Percentiles rank a stretch among this genome's conserved stretches.
These are phyloP conservation scores for Phyllotis vaccarum DNA, from an alignment of 2,797 vertebrate genomes.

Conservation along the genomic window DNA sequence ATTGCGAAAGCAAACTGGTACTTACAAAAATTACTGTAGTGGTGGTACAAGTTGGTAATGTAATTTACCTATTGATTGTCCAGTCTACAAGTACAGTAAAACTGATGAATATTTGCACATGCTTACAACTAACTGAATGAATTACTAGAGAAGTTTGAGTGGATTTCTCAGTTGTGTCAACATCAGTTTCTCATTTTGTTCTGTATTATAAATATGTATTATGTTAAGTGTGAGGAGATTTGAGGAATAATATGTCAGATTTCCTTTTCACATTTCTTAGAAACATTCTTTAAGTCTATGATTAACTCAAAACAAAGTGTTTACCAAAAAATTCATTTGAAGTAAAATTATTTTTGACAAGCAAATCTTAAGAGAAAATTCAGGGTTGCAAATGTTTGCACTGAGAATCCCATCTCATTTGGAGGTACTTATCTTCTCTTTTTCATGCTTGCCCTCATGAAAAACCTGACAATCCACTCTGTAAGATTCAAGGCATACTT, in stretches of 20 bases:
- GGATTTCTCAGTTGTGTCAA: neutral
- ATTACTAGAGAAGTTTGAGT: neutral
- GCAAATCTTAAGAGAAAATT: conserved; percentile 39
- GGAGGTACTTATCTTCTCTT: neutral
- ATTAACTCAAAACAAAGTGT: conserved; percentile 54
- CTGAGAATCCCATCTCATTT: neutral
- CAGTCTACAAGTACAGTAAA: neutral
- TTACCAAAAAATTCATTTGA: conserved; percentile 12
- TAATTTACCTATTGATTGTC: neutral
- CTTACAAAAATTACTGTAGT: neutral
- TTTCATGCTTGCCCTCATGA: neutral
- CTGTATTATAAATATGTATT: conserved; percentile 7
- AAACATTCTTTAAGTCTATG: neutral
- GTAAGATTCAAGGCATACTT: neutral
- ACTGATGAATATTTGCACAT: neutral
- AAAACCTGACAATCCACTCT: neutral
- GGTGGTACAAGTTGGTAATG: neutral
- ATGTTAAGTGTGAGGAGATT: neutral
- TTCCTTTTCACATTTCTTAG: conserved; percentile 23
- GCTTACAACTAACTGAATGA: neutral
- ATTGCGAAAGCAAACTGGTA: neutral
- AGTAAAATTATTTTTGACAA: conserved; percentile 41
- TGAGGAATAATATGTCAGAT: neutral
- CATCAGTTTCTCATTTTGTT: neutral
- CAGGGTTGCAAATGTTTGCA: neutral